Percentiles rank a stretch among this genome's conserved stretches.
Evolutionary conservation across 92 coral and sea anemone genomes (phyloP).

Genomic region (Bergia puertoricense): DNA sequence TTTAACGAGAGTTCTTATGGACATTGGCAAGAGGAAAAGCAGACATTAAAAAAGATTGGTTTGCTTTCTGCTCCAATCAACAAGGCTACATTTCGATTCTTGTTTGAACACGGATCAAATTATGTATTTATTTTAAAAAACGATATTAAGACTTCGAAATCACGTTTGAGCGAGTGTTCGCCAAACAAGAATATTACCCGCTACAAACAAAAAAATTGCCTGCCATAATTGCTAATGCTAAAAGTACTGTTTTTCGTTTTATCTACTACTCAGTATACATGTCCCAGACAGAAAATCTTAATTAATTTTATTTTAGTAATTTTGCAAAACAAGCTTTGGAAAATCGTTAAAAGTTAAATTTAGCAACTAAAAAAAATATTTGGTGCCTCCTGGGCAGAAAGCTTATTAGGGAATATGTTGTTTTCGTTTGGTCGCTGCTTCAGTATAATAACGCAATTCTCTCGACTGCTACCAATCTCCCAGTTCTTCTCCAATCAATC

Average conservation of each 20-base stretch:
- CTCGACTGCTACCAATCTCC: slow-evolving; percentile 41
- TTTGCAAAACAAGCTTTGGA: not conserved
- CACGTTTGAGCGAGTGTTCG: slow-evolving; percentile 30
- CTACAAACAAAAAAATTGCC: slow-evolving; percentile 19
- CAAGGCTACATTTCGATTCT: not conserved
- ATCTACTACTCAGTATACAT: not conserved
- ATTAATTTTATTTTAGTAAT: slow-evolving; percentile 11
- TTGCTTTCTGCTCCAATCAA: slow-evolving; percentile 36
- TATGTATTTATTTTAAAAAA: slow-evolving; percentile 32
- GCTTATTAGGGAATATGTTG: not conserved
- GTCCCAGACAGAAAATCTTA: not conserved
- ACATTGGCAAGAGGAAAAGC: slow-evolving; percentile 34
- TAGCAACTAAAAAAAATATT: slow-evolving; percentile 10
- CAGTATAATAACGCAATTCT: slow-evolving; percentile 2
- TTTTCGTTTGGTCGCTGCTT: slow-evolving; percentile 20
- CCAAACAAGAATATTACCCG: slow-evolving; percentile 17
- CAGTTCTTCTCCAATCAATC: not conserved
- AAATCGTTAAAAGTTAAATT: not conserved
- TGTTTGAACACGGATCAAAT: slow-evolving; percentile 45
- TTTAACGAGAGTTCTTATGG: slow-evolving; percentile 58
- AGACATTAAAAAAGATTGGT: slow-evolving; percentile 50
- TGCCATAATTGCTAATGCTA: slow-evolving; percentile 9
- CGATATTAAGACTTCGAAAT: slow-evolving; percentile 29
- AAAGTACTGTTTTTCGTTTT: slow-evolving; percentile 4
- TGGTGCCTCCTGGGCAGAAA: slow-evolving; percentile 23